phyloP scores from a whole-genome alignment of 2,888 invertebrate genomes.

The Drosophila paucipuncta region DNA sequence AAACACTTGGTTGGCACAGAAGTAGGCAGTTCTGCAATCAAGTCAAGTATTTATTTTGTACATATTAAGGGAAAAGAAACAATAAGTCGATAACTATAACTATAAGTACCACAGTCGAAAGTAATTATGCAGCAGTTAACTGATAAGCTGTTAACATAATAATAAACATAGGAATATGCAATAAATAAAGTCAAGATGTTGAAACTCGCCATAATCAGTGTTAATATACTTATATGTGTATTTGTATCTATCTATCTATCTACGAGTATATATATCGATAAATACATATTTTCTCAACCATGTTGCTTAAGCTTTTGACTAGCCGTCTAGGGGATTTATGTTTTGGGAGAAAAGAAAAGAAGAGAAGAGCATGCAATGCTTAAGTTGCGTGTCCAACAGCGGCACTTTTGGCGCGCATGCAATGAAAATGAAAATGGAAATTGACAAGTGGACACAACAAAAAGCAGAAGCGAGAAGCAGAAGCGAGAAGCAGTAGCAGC shows the following conservation, averaged over 20 bases:
- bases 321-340: neutral
- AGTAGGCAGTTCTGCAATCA: neutral
- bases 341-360: neutral
- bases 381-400: conserved; percentile 6
- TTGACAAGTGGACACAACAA: conserved; percentile 64
- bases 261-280: neutral
- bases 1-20: neutral
- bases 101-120: no score
- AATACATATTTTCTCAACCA: neutral
- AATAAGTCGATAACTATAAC: no score
- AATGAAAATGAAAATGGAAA: conserved; percentile 59
- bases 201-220: neutral
- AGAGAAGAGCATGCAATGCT: conserved; percentile 12
- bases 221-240: neutral
- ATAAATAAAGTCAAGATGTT: neutral
- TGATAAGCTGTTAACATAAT: neutral
- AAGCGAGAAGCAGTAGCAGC: neutral
- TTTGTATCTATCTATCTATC: neutral
- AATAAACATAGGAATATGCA: neutral
- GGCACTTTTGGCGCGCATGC: conserved; percentile 24
- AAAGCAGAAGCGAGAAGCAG: neutral
- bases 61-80: neutral
- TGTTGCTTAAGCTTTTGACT: neutral
- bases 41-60: neutral
- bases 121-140: neutral